Evolutionary conservation across 1,140 invertebrate genomes (phyloP).

Genomic region (Listronotus oregonensis): DNA sequence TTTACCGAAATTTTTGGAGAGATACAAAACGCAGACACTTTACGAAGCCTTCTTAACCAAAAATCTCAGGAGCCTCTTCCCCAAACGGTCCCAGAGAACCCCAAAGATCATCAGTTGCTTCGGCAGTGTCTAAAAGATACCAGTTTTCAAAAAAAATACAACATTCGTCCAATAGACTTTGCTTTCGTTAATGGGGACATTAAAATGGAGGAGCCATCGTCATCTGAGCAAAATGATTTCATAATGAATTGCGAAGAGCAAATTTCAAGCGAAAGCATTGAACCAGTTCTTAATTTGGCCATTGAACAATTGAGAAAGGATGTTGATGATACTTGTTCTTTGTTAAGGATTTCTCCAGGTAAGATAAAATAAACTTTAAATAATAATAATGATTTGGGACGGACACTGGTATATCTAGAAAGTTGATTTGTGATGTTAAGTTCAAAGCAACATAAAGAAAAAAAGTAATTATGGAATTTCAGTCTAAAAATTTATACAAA

Average conservation of each 20-base stretch:
- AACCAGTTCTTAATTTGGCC: constrained; percentile 81
- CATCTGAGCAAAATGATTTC: constrained; percentile 45
- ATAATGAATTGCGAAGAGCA: constrained; percentile 64
- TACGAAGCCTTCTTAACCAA: constrained; percentile 48
- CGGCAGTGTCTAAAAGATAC: constrained; percentile 81
- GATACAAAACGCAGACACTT: constrained; percentile 51
- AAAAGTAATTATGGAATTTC: neutral
- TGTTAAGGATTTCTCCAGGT: constrained; percentile 86
- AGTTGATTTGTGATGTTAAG: neutral
- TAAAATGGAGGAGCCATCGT: constrained; percentile 66
- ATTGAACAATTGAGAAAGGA: constrained; percentile 85
- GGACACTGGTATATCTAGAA: too few relatives aligned
- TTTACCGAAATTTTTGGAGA: constrained; percentile 59
- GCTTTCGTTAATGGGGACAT: constrained; percentile 61
- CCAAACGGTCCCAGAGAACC: constrained; percentile 45
- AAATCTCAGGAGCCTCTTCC: constrained; percentile 36
- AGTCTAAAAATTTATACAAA: too few relatives aligned
- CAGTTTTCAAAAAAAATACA: constrained; percentile 80
- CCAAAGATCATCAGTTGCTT: constrained; percentile 75
- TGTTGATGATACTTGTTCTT: constrained; percentile 80
- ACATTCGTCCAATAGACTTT: constrained; percentile 75
- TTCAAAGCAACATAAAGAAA: neutral
- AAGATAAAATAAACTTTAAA: constrained; percentile 50
- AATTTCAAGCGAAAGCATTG: constrained; percentile 74
- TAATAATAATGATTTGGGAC: too few relatives aligned